These are phyloP conservation scores for Rhaphigaster nebulosa DNA, from an alignment of 2,888 invertebrate species.

Conservation along the genomic window DNA sequence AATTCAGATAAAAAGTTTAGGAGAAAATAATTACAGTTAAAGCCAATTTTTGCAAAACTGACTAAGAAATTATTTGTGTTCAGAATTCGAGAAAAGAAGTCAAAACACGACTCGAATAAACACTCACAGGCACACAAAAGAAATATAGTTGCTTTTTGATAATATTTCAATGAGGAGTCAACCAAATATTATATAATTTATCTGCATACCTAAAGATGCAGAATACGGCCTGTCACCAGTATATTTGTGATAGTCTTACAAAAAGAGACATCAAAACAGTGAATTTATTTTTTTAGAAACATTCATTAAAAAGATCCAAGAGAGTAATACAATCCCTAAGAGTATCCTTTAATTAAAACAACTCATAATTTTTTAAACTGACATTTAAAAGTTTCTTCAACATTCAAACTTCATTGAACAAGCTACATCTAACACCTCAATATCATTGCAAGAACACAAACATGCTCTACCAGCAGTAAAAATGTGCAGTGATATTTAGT, in stretches of 20 bases:
- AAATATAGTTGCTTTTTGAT: background rate
- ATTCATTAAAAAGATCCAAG: background rate
- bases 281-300: background rate
- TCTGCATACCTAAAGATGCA: background rate
- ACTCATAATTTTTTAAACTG: background rate
- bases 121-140: background rate
- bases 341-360: background rate
- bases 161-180: background rate
- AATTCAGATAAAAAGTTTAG: background rate
- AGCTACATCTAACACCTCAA: slow-evolving; percentile 4
- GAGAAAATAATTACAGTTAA: background rate
- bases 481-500: background rate
- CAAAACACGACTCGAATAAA: background rate
- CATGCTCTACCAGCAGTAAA: background rate
- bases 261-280: background rate
- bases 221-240: background rate
- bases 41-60: background rate
- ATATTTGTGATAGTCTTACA: no score
- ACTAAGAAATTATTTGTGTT: background rate
- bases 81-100: no score
- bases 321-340: background rate
- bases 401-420: background rate
- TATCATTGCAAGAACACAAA: slow-evolving; percentile 7
- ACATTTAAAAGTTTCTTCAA: background rate
- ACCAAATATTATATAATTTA: background rate